A percentile compares a stretch with the other conserved stretches of the same genome.
phyloP scores from a whole-genome alignment of 1,140 invertebrate genomes.

The Drosophila athabasca region DNA sequence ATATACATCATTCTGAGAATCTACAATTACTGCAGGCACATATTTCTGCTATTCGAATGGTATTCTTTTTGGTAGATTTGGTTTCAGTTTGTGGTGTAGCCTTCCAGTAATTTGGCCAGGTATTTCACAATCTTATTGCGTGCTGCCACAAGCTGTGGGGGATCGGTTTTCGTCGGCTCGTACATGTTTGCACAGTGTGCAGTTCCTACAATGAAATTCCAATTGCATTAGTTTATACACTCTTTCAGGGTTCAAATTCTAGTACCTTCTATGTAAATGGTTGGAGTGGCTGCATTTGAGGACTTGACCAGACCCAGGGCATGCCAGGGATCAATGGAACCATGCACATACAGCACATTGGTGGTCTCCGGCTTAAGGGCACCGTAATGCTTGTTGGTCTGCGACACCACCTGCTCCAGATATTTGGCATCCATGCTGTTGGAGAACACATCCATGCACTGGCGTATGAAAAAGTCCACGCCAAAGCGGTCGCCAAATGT shows the following conservation, averaged over 20 bases:
- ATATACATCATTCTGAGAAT: conserved; percentile 38
- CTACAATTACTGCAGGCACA: conserved; percentile 15
- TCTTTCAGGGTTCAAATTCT: too few relatives aligned
- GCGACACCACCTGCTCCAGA: conserved; percentile 85
- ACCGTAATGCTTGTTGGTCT: conserved; percentile 93
- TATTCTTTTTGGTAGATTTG: neutral
- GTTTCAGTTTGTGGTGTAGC: conserved; percentile 50
- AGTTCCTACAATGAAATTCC: conserved; percentile 86
- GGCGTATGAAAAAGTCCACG: conserved; percentile 91
- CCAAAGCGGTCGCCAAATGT: conserved; percentile 92
- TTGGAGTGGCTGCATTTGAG: conserved; percentile 84
- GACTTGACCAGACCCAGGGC: conserved; percentile 89
- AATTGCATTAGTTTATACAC: neutral
- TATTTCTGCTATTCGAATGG: neutral
- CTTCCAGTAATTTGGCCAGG: conserved; percentile 81
- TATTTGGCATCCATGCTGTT: conserved; percentile 77
- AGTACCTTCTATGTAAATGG: conserved; percentile 89
- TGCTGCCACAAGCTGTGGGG: conserved; percentile 86
- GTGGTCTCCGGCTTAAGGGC: conserved; percentile 88
- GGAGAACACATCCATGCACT: conserved; percentile 94
- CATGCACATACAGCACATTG: conserved; percentile 94
- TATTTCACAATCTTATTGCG: conserved; percentile 86
- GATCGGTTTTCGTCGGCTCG: conserved; percentile 86
- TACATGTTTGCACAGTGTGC: conserved; percentile 94
- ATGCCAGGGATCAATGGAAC: conserved; percentile 97